phyloP scores from a whole-genome alignment of 2,888 invertebrate genomes.

The Drosophila pseudotalamancana region DNA sequence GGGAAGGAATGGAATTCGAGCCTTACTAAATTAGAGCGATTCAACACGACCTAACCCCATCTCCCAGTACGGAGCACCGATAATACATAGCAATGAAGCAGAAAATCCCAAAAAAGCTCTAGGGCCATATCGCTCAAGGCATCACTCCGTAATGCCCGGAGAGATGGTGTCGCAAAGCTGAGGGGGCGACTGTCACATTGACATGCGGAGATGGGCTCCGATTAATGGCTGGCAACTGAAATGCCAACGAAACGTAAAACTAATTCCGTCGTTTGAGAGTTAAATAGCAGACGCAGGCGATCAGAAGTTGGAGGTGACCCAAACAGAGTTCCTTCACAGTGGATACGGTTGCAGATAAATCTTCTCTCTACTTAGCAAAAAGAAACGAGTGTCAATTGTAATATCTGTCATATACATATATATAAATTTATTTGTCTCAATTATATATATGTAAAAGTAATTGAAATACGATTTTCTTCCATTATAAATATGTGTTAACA shows the following conservation, averaged over 20 bases:
- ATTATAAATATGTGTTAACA: too few species aligned
- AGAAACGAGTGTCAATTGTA: too few species aligned
- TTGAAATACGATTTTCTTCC: too few species aligned
- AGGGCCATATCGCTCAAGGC: slow-evolving; percentile 41
- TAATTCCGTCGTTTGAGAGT: slow-evolving; percentile 72
- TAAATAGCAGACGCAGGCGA: slow-evolving; percentile 45
- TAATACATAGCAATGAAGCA: slow-evolving; percentile 76
- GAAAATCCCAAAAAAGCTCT: slow-evolving; percentile 75
- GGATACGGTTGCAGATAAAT: slow-evolving; percentile 18
- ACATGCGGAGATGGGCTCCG: slow-evolving; percentile 45
- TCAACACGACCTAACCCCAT: slow-evolving; percentile 57
- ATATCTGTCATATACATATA: background rate
- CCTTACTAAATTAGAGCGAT: slow-evolving; percentile 14
- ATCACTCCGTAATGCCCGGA: slow-evolving; percentile 37
- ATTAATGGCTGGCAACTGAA: slow-evolving; percentile 62
- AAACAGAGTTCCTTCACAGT: slow-evolving; percentile 44
- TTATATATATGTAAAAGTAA: too few species aligned
- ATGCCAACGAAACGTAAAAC: slow-evolving; percentile 78
- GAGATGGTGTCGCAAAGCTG: background rate
- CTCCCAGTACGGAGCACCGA: slow-evolving; percentile 41
- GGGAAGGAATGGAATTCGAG: slow-evolving; percentile 9
- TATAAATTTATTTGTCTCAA: too few species aligned
- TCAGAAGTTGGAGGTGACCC: slow-evolving; percentile 19
- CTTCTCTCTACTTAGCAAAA: too few species aligned
- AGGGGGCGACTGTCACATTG: slow-evolving; percentile 7